These are phyloP conservation scores for Chiroxiphia lanceolata DNA, from an alignment of 2,797 vertebrate species.

Conservation along the genomic window DNA sequence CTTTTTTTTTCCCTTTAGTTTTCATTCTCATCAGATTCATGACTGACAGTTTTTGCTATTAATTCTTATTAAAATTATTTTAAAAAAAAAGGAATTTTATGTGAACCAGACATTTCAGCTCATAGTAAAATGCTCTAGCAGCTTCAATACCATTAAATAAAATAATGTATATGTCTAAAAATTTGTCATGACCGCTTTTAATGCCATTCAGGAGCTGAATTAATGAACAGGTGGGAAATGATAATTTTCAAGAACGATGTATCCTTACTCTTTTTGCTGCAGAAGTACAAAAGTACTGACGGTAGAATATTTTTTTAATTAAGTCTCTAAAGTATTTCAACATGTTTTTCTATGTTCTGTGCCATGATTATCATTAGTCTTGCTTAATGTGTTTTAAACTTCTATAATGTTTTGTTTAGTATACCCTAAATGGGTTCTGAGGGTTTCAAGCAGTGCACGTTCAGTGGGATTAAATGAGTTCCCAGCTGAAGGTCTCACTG, in stretches of 20 bases:
- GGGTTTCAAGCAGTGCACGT: slow-evolving; percentile 39
- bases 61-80: not conserved
- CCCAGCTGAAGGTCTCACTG: slow-evolving; percentile 54
- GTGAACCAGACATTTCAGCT: not conserved
- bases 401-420: not conserved
- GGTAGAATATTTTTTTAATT: slow-evolving; percentile 51
- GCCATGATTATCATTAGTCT: slow-evolving; percentile 3
- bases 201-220: slow-evolving; percentile 36
- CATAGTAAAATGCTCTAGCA: not conserved
- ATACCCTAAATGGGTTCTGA: slow-evolving; percentile 2
- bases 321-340: slow-evolving; percentile 39
- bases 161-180: not conserved
- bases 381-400: slow-evolving; percentile 26
- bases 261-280: slow-evolving; percentile 28
- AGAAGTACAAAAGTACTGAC: slow-evolving; percentile 19
- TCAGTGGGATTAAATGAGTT: slow-evolving; percentile 28
- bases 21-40: not conserved
- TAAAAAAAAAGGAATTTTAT: not conserved
- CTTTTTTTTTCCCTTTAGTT: not conserved
- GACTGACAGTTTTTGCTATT: not conserved
- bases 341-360: slow-evolving; percentile 15
- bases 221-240: slow-evolving; percentile 67
- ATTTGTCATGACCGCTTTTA: slow-evolving; percentile 17
- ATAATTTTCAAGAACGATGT: slow-evolving; percentile 50
- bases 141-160: not conserved